Evolutionary conservation across 2,888 invertebrate species (phyloP).

Genomic region (Drosophila merina): DNA sequence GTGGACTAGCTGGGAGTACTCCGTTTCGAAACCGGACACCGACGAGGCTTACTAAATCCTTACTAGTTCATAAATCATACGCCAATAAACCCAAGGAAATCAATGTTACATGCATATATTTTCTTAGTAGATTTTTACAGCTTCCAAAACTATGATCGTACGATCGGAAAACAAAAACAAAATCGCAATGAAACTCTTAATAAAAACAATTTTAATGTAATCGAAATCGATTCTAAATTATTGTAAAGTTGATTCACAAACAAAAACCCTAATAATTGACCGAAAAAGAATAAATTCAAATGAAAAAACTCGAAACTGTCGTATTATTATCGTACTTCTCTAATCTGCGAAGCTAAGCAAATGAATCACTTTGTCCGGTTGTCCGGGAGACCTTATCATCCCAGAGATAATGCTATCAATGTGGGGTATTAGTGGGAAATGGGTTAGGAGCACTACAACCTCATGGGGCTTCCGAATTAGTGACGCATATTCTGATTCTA

Average conservation of each 20-base stretch:
- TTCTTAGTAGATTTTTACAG: conserved; percentile 74
- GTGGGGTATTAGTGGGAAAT: background rate
- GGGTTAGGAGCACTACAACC: background rate
- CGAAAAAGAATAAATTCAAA: conserved; percentile 34
- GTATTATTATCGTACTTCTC: background rate
- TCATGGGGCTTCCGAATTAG: background rate
- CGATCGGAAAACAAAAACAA: conserved; percentile 8
- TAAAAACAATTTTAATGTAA: conserved; percentile 54
- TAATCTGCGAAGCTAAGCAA: background rate
- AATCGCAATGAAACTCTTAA: conserved; percentile 19
- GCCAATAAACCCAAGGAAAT: conserved; percentile 1
- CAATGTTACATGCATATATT: conserved; percentile 62
- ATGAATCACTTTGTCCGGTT: background rate
- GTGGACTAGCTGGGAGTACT: background rate
- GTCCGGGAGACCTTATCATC: background rate
- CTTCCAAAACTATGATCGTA: conserved; percentile 50
- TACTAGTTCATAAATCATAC: background rate
- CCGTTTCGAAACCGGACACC: conserved; percentile 1
- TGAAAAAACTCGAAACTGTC: conserved; percentile 12
- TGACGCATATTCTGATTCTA: background rate
- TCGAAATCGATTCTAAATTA: conserved; percentile 58
- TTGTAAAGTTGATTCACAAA: conserved; percentile 57
- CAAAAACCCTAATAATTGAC: conserved; percentile 11
- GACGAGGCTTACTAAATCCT: background rate
- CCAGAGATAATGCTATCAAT: background rate